Percentiles rank a stretch among this genome's conserved stretches.
These are phyloP conservation scores for Cryptocephalus moraei DNA, from an alignment of 2,888 invertebrate genomes.

Conservation along the genomic window DNA sequence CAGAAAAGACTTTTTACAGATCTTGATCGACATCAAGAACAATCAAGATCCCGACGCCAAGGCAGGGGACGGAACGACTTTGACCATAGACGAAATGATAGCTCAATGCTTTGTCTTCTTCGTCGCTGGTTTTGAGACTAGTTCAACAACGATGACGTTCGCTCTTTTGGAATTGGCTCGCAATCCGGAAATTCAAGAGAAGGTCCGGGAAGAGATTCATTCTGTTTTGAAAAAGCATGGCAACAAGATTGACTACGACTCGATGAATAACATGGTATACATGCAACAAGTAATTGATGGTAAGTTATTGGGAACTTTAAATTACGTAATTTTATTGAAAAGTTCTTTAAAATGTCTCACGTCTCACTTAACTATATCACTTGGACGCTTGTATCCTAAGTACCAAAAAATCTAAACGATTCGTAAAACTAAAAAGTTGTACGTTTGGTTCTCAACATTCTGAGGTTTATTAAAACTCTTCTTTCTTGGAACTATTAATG, in stretches of 20 bases:
- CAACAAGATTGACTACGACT: conserved; percentile 16
- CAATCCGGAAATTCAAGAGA: conserved; percentile 14
- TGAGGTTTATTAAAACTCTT: too few relatives aligned
- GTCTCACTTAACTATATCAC: too few relatives aligned
- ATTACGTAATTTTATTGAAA: too few relatives aligned
- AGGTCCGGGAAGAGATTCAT: conserved; percentile 13
- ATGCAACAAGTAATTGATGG: conserved; percentile 17
- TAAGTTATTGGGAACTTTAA: conserved; percentile 2
- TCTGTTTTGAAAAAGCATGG: conserved; percentile 12
- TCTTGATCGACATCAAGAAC: conserved; percentile 21
- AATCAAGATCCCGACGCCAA: neutral
- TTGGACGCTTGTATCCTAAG: too few relatives aligned
- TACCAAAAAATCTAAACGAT: too few relatives aligned
- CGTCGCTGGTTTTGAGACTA: conserved; percentile 19
- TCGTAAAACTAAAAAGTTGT: too few relatives aligned
- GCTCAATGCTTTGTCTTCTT: conserved; percentile 20
- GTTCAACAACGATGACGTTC: conserved; percentile 19
- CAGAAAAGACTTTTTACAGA: too few relatives aligned
- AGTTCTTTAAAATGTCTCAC: too few relatives aligned
- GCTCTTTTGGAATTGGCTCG: conserved; percentile 13
- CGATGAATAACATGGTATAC: conserved; percentile 17
- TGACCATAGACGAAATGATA: conserved; percentile 11
- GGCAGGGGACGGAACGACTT: conserved; percentile 6
- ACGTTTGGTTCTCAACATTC: too few relatives aligned
- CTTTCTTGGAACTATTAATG: too few relatives aligned